Evolutionary conservation across 2,113 vertebrate genomes (phyloP), one percentile per base, ranked within the genome.

Genomic region (Gobio gobio): DNA sequence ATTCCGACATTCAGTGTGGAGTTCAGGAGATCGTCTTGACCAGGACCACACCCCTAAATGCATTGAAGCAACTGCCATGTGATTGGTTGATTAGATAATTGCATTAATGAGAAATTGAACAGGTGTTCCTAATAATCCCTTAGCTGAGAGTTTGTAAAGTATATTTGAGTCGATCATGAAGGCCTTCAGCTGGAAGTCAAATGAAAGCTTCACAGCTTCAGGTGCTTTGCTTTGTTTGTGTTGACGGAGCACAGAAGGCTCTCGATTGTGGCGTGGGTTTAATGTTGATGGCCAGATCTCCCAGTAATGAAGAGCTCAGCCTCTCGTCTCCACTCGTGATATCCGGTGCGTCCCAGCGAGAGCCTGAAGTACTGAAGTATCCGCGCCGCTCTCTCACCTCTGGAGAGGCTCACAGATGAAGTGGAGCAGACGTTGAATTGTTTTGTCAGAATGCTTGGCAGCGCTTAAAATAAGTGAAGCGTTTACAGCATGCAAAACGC

Each of bases 391-490:
- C 63, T 51, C 43, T 75, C 49, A 74, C 47, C 75, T 83, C 68
- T 82, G 72, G 64, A 78, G 58, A 75, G 61, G 63, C 16, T 22
- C 3, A 29, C 5, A 75, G 64, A 75, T 63, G 77, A 78, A 82
- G 75, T 45, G 73, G 47, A 66, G 80, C 78, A 83, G 84, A 83
- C 43, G 33, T 22, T 49, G 72, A 20, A 82, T 78, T 77, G 84
- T 87, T 86, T 78, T 75, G 84, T 84, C 76, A 76, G 78, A 80
- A 61, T 51, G 45, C n/a, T 74, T 68, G 84, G 45, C 10, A 75
- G 81, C 78, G 79, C 88, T 83, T 58, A 72, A 76, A 83, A 73
- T 68, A 66, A 82, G 70, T 85, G 84, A 85, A 83, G 87, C 82
- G 83, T 88, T 86, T 85, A 88, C 68, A 68, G 70, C 51, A 64